A percentile compares a stretch with the other conserved stretches of the same genome.
phyloP scores from a whole-genome alignment of 2,888 invertebrate genomes.

The Apamea sordens region DNA sequence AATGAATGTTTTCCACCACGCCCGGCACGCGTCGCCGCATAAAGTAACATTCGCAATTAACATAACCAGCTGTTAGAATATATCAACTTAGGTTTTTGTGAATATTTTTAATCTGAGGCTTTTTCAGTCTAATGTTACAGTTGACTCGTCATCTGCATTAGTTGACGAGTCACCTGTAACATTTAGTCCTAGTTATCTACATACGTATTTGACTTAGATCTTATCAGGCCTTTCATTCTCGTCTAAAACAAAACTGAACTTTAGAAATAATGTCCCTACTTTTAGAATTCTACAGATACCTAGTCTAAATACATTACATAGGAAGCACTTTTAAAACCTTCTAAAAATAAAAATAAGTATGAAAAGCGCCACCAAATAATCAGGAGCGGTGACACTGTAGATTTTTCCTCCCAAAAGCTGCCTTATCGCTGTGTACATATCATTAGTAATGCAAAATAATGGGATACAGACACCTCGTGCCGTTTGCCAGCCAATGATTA shows the following conservation, averaged over 20 bases:
- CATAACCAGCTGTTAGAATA: slow-evolving; percentile 77
- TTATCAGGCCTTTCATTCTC: not conserved
- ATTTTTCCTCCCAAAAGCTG: slow-evolving; percentile 83
- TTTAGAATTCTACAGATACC: not conserved
- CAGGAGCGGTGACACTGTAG: slow-evolving; percentile 82
- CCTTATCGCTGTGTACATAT: slow-evolving; percentile 89
- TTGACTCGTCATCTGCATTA: no score
- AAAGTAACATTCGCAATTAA: slow-evolving; percentile 80
- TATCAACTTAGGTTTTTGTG: slow-evolving; percentile 45
- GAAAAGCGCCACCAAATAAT: slow-evolving; percentile 70
- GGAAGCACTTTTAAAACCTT: not conserved
- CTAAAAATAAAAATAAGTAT: slow-evolving; percentile 31
- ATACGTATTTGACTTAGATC: not conserved
- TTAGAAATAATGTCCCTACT: not conserved
- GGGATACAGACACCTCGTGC: slow-evolving; percentile 90
- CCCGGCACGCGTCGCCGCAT: slow-evolving; percentile 82
- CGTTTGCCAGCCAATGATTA: slow-evolving; percentile 90
- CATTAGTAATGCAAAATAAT: slow-evolving; percentile 91
- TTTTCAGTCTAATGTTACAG: slow-evolving; percentile 3
- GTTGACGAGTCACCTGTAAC: not conserved
- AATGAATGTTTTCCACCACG: slow-evolving; percentile 79
- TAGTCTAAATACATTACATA: not conserved
- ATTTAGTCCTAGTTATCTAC: not conserved
- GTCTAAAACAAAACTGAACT: slow-evolving; percentile 7
- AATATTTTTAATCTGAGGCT: slow-evolving; percentile 45